Evolutionary conservation across 2,113 vertebrate species (phyloP).

Genomic region (Myotis brandtii): DNA sequence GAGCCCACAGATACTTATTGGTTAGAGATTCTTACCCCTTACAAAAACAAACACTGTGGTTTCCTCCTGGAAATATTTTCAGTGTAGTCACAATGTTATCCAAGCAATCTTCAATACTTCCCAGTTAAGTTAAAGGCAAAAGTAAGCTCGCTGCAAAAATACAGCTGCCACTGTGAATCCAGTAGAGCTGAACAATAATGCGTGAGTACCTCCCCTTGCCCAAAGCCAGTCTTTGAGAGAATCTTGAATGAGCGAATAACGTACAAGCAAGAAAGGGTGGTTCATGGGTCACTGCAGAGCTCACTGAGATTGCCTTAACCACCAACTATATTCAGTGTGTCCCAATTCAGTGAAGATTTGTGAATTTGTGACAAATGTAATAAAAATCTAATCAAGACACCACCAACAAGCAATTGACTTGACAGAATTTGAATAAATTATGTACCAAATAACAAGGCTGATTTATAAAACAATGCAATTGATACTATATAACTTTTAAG

Average conservation of each 20-base stretch:
- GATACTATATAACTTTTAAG: background rate
- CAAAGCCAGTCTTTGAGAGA: background rate
- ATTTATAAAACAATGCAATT: background rate
- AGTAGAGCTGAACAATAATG: background rate
- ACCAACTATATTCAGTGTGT: background rate
- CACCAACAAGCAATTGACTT: background rate
- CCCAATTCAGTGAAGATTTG: background rate
- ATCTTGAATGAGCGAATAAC: conserved; percentile 53
- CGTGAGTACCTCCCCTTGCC: background rate
- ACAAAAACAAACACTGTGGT: background rate
- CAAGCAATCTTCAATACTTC: conserved; percentile 50
- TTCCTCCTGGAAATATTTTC: conserved; percentile 41
- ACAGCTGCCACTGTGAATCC: background rate
- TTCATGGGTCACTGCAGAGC: background rate
- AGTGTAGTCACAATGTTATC: background rate
- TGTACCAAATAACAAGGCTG: background rate
- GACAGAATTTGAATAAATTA: conserved; percentile 6
- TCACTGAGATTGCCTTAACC: background rate
- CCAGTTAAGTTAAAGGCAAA: conserved; percentile 60
- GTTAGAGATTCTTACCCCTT: background rate
- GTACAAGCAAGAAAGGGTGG: background rate
- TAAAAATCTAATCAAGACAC: background rate
- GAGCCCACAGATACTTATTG: background rate
- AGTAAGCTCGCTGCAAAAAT: background rate
- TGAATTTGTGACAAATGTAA: background rate